Base-by-base conservation (phyloP, 2,888 invertebrate genomes). In the Sphaerophoria taeniata region DNA sequence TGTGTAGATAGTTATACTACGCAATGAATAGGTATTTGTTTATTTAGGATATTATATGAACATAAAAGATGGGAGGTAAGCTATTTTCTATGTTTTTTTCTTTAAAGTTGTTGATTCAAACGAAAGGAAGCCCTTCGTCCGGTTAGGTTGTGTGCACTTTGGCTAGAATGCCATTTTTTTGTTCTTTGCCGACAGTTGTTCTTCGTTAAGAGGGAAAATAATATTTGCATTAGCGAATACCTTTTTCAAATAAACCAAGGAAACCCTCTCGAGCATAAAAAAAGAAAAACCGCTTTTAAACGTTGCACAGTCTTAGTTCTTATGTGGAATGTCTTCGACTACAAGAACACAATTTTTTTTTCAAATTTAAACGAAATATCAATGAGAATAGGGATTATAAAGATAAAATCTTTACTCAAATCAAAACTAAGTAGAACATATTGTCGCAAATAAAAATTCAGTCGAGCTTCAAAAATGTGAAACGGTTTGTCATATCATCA, bases 31-130 rank as follows among this genome's bases (percentile, higher is more conserved):
- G 34, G 51, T 36, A 47, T 71, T 58, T 76, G 45, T 81, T 81
- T 76, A 53, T 45, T 3, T 16, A 75, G 80, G 75, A 76, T 70
- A 81, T 65, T 65, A 65, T 45, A 71, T 63, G 24, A 9, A 12
- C 0, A 61, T 6, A 24, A 24, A 24, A 24, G 24, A 24, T 24
- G 24, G 24, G 24, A 24, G 61, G 31, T 34, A 43, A 24, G 43
- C 43, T 47, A 71, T 39, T 70, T 53, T 45, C 51, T 36, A 60
- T 60, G 36, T 61, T 43, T 31, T n/a, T n/a, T 33, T 55, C n/a
- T 12, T 11, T n/a, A n/a, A 7, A n/a, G 1, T 24, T 24, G 60
- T 12, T 24, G 12, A 14, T 16, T 16, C 11, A n/a, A 65, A 31
- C 11, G 6, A 60, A 78, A 65, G 12, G 14, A 33, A 78, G 56